Evolutionary conservation across 2,888 invertebrate species (phyloP).

Genomic region (Antheraea yamamai): DNA sequence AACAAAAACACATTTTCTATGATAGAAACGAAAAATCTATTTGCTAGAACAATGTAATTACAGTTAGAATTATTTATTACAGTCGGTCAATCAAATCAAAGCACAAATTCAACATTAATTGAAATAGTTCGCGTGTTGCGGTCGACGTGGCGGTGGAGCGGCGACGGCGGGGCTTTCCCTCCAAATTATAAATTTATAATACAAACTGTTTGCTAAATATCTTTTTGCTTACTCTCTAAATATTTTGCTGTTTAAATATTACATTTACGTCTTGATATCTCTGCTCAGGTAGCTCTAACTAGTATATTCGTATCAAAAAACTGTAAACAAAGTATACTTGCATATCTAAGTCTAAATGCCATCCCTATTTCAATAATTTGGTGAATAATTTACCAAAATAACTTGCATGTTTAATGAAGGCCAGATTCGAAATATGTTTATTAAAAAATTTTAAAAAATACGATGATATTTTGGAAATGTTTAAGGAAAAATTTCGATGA

Average conservation of each 20-base stretch:
- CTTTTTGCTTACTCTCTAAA: background rate
- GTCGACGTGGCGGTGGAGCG: background rate
- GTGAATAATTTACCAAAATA: no score
- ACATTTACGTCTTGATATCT: background rate
- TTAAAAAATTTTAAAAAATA: no score
- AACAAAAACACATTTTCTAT: background rate
- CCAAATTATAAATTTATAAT: background rate
- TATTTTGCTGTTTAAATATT: background rate
- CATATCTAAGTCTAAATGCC: no score
- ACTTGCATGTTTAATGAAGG: no score
- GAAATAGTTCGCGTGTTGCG: constrained; percentile 28
- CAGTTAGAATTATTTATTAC: background rate
- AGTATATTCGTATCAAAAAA: background rate
- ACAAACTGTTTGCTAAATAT: background rate
- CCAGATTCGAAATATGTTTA: no score
- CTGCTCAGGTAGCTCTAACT: background rate
- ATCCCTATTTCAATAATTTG: no score
- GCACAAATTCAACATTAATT: constrained; percentile 30
- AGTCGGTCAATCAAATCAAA: constrained; percentile 26
- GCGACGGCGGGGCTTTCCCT: background rate
- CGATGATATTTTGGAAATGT: no score
- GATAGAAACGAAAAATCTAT: background rate
- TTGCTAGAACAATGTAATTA: background rate
- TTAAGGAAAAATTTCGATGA: no score
- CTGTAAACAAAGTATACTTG: background rate